Evolutionary conservation across 2,113 vertebrate genomes (phyloP).

Genomic region (Silurus meridionalis): DNA sequence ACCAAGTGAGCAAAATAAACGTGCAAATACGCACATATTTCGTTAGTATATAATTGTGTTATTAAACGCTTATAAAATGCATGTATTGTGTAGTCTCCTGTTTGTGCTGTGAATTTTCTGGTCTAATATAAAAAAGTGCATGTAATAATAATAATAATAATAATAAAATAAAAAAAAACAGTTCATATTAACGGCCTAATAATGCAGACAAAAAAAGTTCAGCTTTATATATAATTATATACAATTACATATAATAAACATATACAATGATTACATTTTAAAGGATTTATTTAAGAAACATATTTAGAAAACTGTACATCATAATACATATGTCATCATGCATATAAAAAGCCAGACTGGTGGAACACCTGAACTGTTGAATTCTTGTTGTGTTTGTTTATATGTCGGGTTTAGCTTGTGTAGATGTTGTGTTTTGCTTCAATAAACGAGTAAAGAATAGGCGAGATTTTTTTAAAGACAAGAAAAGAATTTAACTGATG

Average conservation of each 20-base stretch:
- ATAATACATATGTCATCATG: background rate
- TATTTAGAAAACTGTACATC: background rate
- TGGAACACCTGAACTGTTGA: background rate
- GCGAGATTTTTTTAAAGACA: too few relatives aligned
- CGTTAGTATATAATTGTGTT: background rate
- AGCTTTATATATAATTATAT: background rate
- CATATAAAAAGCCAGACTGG: background rate
- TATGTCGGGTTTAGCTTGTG: background rate
- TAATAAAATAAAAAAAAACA: background rate
- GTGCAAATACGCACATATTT: background rate
- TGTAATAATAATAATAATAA: background rate
- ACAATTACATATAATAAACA: background rate
- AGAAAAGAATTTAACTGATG: background rate
- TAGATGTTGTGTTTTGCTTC: background rate
- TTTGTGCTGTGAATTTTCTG: background rate
- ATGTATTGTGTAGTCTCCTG: background rate
- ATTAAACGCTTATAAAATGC: background rate
- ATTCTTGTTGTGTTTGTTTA: background rate
- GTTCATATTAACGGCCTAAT: background rate
- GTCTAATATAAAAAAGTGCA: background rate
- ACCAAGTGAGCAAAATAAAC: background rate
- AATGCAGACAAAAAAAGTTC: background rate
- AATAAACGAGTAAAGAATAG: background rate
- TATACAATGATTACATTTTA: too few relatives aligned
- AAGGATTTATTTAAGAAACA: background rate